Percentiles rank a stretch among this genome's conserved stretches.
Conservation (phyloP, 1,140 invertebrate species). For the Proctacanthus coquilletti region DNA sequence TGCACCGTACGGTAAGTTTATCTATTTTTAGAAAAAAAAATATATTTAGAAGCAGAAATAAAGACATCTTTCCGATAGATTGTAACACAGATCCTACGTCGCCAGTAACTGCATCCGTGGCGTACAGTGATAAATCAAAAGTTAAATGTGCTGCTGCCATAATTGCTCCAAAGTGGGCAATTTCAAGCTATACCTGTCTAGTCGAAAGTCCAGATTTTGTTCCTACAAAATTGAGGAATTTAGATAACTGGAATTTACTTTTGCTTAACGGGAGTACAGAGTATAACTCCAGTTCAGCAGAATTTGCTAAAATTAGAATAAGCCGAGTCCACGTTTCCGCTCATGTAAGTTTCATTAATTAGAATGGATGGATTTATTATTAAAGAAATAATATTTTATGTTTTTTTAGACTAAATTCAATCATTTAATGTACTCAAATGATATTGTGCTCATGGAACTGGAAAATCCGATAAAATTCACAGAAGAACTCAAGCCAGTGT, state of each 20-base stretch:
- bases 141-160: conserved; percentile 39
- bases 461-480: conserved; percentile 21
- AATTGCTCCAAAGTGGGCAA: conserved; percentile 37
- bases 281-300: too few relatives aligned
- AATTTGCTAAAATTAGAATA: too few relatives aligned
- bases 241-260: too few relatives aligned
- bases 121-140: conserved; percentile 35
- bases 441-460: conserved; percentile 38
- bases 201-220: conserved; percentile 2
- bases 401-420: conserved; percentile 37
- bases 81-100: conserved; percentile 32
- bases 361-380: too few relatives aligned
- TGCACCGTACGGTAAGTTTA: conserved; percentile 35
- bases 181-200: conserved; percentile 41
- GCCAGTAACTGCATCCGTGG: conserved; percentile 27
- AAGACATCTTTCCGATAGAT: conserved; percentile 14
- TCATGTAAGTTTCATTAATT: too few relatives aligned
- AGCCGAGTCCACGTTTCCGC: too few relatives aligned
- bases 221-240: too few relatives aligned
- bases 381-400: not conserved
- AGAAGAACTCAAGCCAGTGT: not conserved
- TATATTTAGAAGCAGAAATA: not conserved
- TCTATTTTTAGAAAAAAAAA: not conserved
- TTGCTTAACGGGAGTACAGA: too few relatives aligned
- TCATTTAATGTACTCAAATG: conserved; percentile 39